These are phyloP conservation scores for Rhagoletis zephyria DNA, from an alignment of 1,140 invertebrate species.

Conservation along the genomic window DNA sequence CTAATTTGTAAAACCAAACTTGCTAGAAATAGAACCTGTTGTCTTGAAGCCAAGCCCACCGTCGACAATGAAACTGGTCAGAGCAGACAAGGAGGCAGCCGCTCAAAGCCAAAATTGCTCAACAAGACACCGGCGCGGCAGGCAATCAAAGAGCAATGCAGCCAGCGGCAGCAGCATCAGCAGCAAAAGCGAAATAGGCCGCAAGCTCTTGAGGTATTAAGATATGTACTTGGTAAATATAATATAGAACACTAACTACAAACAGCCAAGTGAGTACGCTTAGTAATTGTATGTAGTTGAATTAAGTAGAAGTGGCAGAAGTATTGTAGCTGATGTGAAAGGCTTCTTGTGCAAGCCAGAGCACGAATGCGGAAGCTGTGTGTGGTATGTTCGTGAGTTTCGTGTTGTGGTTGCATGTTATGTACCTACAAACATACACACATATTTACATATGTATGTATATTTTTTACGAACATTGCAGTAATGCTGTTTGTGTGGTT, in stretches of 20 bases:
- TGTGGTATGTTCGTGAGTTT: constrained; percentile 27
- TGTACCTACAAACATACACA: background rate
- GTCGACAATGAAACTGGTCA: background rate
- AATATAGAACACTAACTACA: background rate
- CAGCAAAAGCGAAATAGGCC: background rate
- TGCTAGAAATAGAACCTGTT: constrained; percentile 8
- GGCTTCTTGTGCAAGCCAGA: constrained; percentile 11
- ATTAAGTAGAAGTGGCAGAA: background rate
- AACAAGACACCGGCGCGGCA: background rate
- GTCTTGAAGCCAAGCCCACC: background rate
- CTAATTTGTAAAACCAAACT: background rate
- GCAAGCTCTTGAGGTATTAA: background rate
- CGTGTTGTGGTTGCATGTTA: constrained; percentile 18
- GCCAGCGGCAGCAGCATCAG: background rate
- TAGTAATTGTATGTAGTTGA: background rate
- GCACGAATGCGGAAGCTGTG: constrained; percentile 42
- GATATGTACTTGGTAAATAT: background rate
- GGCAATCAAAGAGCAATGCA: background rate
- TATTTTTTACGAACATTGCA: background rate
- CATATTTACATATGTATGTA: background rate
- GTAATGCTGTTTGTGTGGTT: too few species aligned
- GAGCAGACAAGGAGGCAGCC: background rate
- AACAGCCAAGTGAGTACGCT: background rate
- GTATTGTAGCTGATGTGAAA: constrained; percentile 18
- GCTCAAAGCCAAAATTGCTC: background rate